Base-by-base conservation (phyloP, 2,797 vertebrate genomes). In the Pseudochirops cupreus region DNA sequence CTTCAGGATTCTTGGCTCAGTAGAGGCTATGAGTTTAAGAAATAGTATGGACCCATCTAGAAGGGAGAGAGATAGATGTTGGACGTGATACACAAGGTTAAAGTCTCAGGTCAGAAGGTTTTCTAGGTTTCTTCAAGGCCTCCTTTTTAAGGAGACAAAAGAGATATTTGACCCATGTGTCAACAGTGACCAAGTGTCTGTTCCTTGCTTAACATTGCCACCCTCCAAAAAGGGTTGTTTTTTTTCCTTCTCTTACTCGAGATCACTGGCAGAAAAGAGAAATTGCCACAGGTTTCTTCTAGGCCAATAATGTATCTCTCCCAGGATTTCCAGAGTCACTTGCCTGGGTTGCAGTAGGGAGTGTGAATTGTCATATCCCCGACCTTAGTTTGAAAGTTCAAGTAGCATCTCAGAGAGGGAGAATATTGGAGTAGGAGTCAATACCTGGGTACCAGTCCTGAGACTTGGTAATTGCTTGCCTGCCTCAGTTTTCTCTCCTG, bases 391-490 rank as follows among this genome's bases (percentile, higher is more conserved):
- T 97, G 96, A 95, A 93, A 57, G 94, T 95, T 97, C 56, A 56
- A 18, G 54, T 96, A 59, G 92, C 55, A 82, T 96, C 95, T n/a
- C 55, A 94, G 91, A 96, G 82, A 74, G 50, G 93, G 95, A 46
- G 94, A 92, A 94, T 58, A 11, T 94, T 96, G 82, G 96, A 94
- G 94, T 93, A 94, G 97, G 95, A 93, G 57, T 94, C 94, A 92
- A 67, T 59, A 91, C 4, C n/a, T 6, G 94, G 95, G 16, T 11
- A 21, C 95, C 67, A 24, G 21, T 39, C 14, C 1, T 57, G 90
- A 94, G 26, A 62, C 94, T 62, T 93, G 28, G 29, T 93, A n/a
- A 74, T 39, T 67, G 62, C 62, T 74, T 33, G 33, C 29, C 58
- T 59, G 58, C 58, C 58, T 59, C 29, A 59, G 29, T 62, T 62